Evolutionary conservation across 2,113 vertebrate genomes (phyloP).

Genomic region (Bagarius yarrelli): DNA sequence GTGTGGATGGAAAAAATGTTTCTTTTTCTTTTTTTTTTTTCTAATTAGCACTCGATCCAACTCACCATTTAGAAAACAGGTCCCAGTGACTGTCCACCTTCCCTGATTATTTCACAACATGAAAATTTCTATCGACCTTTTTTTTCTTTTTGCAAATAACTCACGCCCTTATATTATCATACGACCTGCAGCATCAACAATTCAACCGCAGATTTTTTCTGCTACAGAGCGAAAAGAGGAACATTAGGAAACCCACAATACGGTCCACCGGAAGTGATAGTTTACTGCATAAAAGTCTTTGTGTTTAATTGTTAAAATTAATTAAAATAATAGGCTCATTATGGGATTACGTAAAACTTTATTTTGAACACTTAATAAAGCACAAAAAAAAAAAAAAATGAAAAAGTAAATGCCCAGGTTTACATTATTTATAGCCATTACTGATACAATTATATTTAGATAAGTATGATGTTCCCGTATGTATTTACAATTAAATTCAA

Average conservation of each 20-base stretch:
- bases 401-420: background rate
- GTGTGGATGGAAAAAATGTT: constrained; percentile 16
- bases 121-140: background rate
- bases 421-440: background rate
- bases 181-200: constrained; percentile 2
- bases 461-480: too few relatives aligned
- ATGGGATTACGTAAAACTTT: background rate
- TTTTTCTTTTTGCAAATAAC: background rate
- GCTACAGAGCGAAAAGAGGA: constrained; percentile 26
- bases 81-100: background rate
- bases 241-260: constrained; percentile 26
- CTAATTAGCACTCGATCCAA: constrained; percentile 34
- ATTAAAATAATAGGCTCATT: background rate
- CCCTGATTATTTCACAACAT: background rate
- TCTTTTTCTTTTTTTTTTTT: background rate
- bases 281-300: constrained; percentile 44
- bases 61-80: constrained; percentile 42
- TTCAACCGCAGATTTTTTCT: background rate
- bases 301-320: background rate
- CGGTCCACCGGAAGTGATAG: background rate
- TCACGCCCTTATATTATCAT: background rate
- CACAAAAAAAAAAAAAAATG: background rate
- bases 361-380: background rate
- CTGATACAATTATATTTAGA: too few relatives aligned
- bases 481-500: too few relatives aligned